phyloP scores from a whole-genome alignment of 2,113 vertebrate genomes.

The Petromus typicus region DNA sequence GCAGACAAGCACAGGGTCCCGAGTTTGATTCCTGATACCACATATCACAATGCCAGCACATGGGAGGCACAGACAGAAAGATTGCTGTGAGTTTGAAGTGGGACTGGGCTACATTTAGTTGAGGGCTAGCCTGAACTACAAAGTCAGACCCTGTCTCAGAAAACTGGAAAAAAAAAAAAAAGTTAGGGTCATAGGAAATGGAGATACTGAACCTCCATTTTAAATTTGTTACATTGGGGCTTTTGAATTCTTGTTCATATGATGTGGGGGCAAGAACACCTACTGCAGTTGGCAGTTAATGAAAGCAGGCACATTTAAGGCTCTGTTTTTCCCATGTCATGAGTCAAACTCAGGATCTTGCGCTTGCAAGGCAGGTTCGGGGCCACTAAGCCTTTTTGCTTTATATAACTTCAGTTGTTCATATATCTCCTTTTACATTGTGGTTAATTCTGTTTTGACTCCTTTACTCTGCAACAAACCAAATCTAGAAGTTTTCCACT shows the following conservation, averaged over 20 bases:
- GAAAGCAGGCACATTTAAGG: neutral
- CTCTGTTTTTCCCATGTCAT: neutral
- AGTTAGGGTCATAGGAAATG: conserved; percentile 38
- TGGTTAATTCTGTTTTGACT: conserved; percentile 4
- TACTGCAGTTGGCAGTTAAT: neutral
- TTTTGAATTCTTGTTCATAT: conserved; percentile 17
- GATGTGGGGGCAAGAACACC: neutral
- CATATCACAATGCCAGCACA: no score
- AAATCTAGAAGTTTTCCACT: conserved; percentile 24
- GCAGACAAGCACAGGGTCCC: no score
- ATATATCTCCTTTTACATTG: conserved; percentile 19
- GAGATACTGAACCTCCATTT: neutral
- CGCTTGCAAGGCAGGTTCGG: no score
- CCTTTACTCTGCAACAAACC: neutral
- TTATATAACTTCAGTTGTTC: conserved; percentile 26
- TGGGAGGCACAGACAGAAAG: no score
- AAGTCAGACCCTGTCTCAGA: no score
- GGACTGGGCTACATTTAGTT: no score
- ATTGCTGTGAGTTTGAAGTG: no score
- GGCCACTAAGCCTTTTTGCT: neutral
- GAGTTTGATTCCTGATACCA: no score
- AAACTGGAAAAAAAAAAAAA: no score
- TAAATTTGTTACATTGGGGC: neutral
- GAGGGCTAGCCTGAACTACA: no score
- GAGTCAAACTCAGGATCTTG: no score